Conservation (phyloP, 2,888 invertebrate genomes). For the Spisula subtruncata region DNA sequence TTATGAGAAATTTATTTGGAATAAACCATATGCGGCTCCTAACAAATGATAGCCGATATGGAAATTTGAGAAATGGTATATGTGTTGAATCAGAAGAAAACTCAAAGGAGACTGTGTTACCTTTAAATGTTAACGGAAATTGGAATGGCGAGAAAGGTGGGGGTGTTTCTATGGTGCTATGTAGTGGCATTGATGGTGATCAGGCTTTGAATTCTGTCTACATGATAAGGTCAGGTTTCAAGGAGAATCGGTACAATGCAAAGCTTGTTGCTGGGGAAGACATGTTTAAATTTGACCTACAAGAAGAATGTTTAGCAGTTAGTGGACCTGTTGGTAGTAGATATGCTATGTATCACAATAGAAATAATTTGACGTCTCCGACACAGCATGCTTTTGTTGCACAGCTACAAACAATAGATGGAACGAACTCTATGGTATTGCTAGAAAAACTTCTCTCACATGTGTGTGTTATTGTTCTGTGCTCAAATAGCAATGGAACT, state of each 20-base stretch:
- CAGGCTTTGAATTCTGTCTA: constrained; percentile 66
- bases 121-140: constrained; percentile 73
- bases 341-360: constrained; percentile 78
- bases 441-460: constrained; percentile 54
- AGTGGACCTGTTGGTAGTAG: constrained; percentile 67
- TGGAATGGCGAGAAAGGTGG: constrained; percentile 55
- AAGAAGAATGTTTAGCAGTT: constrained; percentile 27
- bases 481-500: constrained; percentile 78
- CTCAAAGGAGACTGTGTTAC: constrained; percentile 39
- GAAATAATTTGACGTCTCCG: constrained; percentile 51
- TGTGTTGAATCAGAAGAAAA: constrained; percentile 58
- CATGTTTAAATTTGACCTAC: constrained; percentile 73
- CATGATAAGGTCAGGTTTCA: constrained; percentile 75
- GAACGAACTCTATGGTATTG: constrained; percentile 56
- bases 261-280: constrained; percentile 76
- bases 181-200: constrained; percentile 69
- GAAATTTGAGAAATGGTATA: constrained; percentile 75
- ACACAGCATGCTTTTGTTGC: constrained; percentile 58
- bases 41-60: constrained; percentile 74
- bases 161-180: constrained; percentile 75
- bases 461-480: constrained; percentile 73
- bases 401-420: constrained; percentile 72
- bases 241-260: constrained; percentile 71
- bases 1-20: constrained; percentile 77
- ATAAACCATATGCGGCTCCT: constrained; percentile 75